Base-by-base conservation (phyloP, 1,140 invertebrate genomes). In the Goniozus legneri region DNA sequence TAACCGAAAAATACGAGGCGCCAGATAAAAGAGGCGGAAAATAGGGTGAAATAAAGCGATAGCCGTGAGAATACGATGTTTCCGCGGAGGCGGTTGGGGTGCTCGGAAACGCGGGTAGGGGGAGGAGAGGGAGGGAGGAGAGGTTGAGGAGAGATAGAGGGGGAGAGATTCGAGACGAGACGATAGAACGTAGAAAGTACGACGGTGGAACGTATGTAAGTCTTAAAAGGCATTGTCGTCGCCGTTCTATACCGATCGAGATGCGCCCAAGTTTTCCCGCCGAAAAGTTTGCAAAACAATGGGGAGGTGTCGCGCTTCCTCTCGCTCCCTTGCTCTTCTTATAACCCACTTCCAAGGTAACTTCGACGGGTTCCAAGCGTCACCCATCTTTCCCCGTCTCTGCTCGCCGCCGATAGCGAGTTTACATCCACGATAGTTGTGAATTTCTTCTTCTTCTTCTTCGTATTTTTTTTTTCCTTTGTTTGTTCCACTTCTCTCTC, bases 391-490 rank as follows among this genome's bases (percentile, higher is more conserved):
- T n/a, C n/a, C n/a, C n/a, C n/a, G n/a, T 51, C 50, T 33, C 44
- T 57, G 50, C 50, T 47, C 42, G 44, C 31, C 41, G 44, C 53
- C 57, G 58, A 61, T 61, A 59, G 46, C 41, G 53, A 61, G 50
- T 61, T 61, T 54, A 57, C 58, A 61, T 61, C 54, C 58, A 33
- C 53, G 54, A 61, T 59, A 51, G 52, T 54, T 58, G 20, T 44
- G 31, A 50, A 48, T 48, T 47, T 49, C 54, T 52, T 20, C 41
- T 49, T 38, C 37, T n/a, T 48, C n/a, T n/a, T n/a, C n/a, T n/a
- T n/a, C n/a, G n/a, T n/a, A n/a, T n/a, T n/a, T n/a, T n/a, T n/a
- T n/a, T n/a, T n/a, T n/a, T n/a, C n/a, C n/a, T n/a, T n/a, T n/a
- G n/a, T n/a, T n/a, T n/a, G n/a, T n/a, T n/a, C n/a, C n/a, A n/a